These are phyloP conservation scores for Amblyraja radiata DNA, from an alignment of 2,797 vertebrate species.

Conservation along the genomic window DNA sequence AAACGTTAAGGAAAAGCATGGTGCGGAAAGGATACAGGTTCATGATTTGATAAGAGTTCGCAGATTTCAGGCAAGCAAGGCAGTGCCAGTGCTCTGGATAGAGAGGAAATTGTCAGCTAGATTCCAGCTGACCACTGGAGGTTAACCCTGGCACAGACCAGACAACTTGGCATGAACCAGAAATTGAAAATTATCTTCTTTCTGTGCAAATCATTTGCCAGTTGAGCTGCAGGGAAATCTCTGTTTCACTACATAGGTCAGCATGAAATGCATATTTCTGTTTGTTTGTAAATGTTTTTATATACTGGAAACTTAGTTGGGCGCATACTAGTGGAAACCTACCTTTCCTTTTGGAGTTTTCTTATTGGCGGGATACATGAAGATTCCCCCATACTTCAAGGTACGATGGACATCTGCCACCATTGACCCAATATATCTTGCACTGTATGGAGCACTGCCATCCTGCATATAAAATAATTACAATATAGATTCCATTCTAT, in stretches of 20 bases:
- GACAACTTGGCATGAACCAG: not conserved
- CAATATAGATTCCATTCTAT: not conserved
- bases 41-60: not conserved
- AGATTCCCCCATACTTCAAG: constrained; percentile 89
- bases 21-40: not conserved
- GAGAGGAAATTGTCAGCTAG: not conserved
- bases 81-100: not conserved
- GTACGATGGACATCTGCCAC: constrained; percentile 92
- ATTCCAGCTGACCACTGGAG: not conserved
- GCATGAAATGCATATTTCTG: not conserved
- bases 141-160: not conserved
- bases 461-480: constrained; percentile 60
- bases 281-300: not conserved
- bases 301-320: not conserved
- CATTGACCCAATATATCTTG: constrained; percentile 93
- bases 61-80: not conserved
- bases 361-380: constrained; percentile 93
- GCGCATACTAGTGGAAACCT: constrained; percentile 39
- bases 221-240: not conserved
- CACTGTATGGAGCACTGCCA: constrained; percentile 78
- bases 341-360: constrained; percentile 97
- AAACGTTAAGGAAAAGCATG: not conserved
- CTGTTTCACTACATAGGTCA: not conserved
- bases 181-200: not conserved
- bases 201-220: not conserved